Conservation (phyloP, 2,797 vertebrate genomes). For the Merluccius polli region DNA sequence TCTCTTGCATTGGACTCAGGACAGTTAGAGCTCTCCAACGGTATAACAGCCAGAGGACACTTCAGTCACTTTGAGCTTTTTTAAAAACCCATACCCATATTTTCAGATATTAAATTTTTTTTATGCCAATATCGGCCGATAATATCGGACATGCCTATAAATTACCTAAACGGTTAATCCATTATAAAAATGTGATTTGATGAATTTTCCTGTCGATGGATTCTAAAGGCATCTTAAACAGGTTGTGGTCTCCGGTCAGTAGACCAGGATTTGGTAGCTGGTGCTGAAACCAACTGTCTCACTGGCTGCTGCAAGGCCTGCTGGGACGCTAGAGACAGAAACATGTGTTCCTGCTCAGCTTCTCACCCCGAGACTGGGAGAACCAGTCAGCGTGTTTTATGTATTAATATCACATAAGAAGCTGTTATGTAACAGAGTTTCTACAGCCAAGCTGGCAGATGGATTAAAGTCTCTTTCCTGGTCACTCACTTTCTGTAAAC, state of each 20-base stretch:
- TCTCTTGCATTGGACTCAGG: too few species aligned
- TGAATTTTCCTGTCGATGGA: too few species aligned
- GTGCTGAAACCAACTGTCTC: not conserved
- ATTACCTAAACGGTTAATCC: too few species aligned
- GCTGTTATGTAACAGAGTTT: not conserved
- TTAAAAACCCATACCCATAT: too few species aligned
- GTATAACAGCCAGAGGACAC: too few species aligned
- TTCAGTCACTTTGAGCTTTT: too few species aligned
- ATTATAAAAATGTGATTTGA: too few species aligned
- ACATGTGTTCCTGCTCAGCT: not conserved
- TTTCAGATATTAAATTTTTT: too few species aligned
- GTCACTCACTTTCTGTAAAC: not conserved
- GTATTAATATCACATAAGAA: not conserved
- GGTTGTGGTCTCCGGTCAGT: not conserved
- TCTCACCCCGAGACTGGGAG: not conserved
- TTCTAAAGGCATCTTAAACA: not conserved
- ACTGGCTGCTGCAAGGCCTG: not conserved
- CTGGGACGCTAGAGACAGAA: not conserved
- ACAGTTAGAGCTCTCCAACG: too few species aligned
- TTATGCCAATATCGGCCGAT: too few species aligned
- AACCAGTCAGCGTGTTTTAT: not conserved
- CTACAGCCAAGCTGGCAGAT: not conserved
- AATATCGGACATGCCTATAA: too few species aligned
- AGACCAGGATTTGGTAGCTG: not conserved
- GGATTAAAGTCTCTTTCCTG: not conserved